A percentile compares a stretch with the other conserved stretches of the same genome.
Conservation (phyloP, 2,113 vertebrate species). For the Elephas maximus region DNA sequence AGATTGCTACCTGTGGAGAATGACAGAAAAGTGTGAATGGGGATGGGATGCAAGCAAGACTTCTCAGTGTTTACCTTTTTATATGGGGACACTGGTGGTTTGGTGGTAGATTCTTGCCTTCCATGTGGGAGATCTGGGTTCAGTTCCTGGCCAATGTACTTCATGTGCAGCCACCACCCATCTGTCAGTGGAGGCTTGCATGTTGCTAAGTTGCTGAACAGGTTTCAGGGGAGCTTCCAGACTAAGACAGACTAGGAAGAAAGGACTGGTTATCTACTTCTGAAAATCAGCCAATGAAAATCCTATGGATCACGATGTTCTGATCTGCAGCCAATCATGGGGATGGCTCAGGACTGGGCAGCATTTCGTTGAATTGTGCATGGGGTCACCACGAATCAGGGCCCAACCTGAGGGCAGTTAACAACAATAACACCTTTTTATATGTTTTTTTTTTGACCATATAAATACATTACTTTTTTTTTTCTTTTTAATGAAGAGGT, state of each 20-base stretch:
- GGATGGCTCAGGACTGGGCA: not conserved
- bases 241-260: not conserved
- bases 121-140: not conserved
- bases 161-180: not conserved
- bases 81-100: not conserved
- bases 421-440: not conserved
- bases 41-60: not conserved
- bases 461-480: not conserved
- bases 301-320: not conserved
- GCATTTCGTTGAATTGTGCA: not conserved
- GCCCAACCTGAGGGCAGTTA: not conserved
- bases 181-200: not conserved
- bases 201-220: not conserved
- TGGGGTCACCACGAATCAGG: not conserved
- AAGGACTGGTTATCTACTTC: not conserved
- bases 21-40: not conserved
- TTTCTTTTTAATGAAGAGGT: not conserved
- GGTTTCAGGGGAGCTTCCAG: not conserved
- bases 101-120: not conserved
- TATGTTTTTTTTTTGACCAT: not conserved
- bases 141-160: not conserved
- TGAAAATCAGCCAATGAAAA: not conserved
- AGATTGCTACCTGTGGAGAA: not conserved
- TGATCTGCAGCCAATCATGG: not conserved
- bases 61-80: constrained; percentile 29